Percentiles rank a stretch among this genome's conserved stretches.
These are phyloP conservation scores for Lordiphosa clarofinis DNA, from an alignment of 1,140 invertebrate genomes.

Conservation along the genomic window DNA sequence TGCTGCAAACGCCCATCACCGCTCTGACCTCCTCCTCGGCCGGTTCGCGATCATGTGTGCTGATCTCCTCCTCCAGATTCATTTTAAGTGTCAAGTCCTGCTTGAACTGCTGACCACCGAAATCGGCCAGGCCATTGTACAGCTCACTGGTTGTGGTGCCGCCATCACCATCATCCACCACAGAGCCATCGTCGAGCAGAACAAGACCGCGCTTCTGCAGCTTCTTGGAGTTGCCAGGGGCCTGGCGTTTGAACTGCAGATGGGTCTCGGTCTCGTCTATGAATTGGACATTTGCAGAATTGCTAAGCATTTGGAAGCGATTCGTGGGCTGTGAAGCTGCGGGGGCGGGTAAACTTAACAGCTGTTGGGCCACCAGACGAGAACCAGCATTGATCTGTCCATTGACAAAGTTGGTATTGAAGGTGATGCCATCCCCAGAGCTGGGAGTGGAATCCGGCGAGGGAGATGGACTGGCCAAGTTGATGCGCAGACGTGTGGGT, in stretches of 20 bases:
- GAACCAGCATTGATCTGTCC: conserved; percentile 82
- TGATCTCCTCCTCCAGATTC: conserved; percentile 76
- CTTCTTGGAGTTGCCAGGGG: conserved; percentile 33
- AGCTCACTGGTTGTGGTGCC: conserved; percentile 10
- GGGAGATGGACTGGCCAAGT: conserved; percentile 77
- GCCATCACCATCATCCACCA: conserved; percentile 82
- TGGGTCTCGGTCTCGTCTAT: conserved; percentile 81
- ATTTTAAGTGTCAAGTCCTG: conserved; percentile 58
- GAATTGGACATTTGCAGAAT: conserved; percentile 81
- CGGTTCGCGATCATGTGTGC: conserved; percentile 87
- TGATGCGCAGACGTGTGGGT: conserved; percentile 82
- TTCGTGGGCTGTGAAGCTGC: background rate
- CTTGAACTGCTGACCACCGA: conserved; percentile 82
- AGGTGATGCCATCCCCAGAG: conserved; percentile 52
- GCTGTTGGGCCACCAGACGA: conserved; percentile 82
- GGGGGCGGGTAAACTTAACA: conserved; percentile 48
- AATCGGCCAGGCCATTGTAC: conserved; percentile 83
- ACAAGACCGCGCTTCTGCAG: conserved; percentile 83
- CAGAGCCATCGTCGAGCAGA: conserved; percentile 83
- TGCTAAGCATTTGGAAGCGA: conserved; percentile 80
- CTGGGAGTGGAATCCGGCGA: conserved; percentile 3
- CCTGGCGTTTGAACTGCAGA: conserved; percentile 81
- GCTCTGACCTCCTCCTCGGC: conserved; percentile 89
- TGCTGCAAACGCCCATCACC: conserved; percentile 88
- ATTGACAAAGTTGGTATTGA: conserved; percentile 83